Evolutionary conservation across 2,113 vertebrate species (phyloP), one percentile per base, ranked within the genome.

Genomic region (Axis porcinus): DNA sequence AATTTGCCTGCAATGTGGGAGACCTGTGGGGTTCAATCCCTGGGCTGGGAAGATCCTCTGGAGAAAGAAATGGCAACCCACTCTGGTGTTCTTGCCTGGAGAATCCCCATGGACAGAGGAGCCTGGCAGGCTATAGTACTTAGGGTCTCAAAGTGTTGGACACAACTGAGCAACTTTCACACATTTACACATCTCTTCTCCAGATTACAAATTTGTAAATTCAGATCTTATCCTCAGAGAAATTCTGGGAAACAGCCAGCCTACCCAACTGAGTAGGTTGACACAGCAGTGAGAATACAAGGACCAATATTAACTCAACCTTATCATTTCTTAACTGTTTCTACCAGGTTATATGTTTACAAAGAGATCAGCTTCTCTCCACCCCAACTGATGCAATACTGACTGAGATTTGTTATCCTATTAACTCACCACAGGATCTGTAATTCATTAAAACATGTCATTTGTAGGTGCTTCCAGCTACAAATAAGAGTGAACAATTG

Each of bases 371-470:
- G 33, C 19, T 81, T 23, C 7, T 86, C 30, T 10, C 11, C 11
- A 40, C 45, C 36, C 58, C 50, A 36, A 8, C 36, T 95, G 90
- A 79, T 79, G 17, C 54, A 92, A 9, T 43, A 47, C 50, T 88
- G 55, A 82, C 62, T 33, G 76, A 86, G 85, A 70, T 96, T 86
- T 96, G 81, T 88, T 91, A 64, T 57, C 94, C 74, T 97, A 54
- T 96, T 91, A 97, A 94, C 95, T 92, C 88, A 93, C 92, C 45
- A 74, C 55, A 88, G 92, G 57, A 89, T 95, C 94, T 92, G 47
- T 89, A 81, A 81, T 90, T 98, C 94, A 96, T 96, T 95, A 91
- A 94, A 94, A 96, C 79, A 64, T 93, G 94, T 91, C 96, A 94
- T 92, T 86, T 86, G 62, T 95, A 94, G 76, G 79, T 93, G 87